Evolutionary conservation across 2,113 vertebrate genomes (phyloP).

Genomic region (Caloenas nicobarica): DNA sequence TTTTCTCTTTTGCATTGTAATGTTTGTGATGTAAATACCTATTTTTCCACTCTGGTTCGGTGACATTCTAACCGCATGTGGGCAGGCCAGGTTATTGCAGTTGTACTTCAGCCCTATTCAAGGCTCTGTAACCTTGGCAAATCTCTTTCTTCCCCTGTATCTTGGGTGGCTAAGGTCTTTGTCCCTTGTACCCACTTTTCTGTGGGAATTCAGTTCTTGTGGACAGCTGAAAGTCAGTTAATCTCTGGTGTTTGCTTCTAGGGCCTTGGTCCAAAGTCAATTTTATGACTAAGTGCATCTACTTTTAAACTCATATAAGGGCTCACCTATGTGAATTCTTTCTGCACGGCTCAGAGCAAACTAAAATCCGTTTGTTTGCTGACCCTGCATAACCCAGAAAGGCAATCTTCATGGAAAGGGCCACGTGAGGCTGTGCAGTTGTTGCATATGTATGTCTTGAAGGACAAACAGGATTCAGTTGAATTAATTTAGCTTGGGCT

Average conservation of each 20-base stretch:
- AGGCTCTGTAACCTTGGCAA: background rate
- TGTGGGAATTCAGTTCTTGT: background rate
- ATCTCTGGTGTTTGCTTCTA: background rate
- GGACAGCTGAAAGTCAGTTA: background rate
- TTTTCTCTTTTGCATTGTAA: background rate
- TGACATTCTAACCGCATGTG: background rate
- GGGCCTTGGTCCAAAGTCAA: background rate
- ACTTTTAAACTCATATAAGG: background rate
- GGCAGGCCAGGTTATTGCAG: background rate
- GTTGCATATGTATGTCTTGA: background rate
- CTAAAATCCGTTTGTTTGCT: background rate
- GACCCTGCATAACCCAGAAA: background rate
- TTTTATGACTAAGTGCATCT: background rate
- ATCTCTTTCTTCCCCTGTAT: background rate
- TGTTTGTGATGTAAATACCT: constrained; percentile 11
- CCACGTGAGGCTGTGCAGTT: background rate
- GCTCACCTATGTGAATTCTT: background rate
- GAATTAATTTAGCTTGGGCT: background rate
- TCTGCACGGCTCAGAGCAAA: background rate
- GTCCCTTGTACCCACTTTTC: background rate
- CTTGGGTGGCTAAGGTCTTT: background rate
- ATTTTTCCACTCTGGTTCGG: background rate
- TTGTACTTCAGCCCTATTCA: background rate
- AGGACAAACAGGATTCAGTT: background rate
- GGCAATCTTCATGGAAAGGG: background rate